Percentiles rank a stretch among this genome's conserved stretches.
These are phyloP conservation scores for Cheilinus undulatus DNA, from an alignment of 2,113 vertebrate genomes.

Conservation along the genomic window DNA sequence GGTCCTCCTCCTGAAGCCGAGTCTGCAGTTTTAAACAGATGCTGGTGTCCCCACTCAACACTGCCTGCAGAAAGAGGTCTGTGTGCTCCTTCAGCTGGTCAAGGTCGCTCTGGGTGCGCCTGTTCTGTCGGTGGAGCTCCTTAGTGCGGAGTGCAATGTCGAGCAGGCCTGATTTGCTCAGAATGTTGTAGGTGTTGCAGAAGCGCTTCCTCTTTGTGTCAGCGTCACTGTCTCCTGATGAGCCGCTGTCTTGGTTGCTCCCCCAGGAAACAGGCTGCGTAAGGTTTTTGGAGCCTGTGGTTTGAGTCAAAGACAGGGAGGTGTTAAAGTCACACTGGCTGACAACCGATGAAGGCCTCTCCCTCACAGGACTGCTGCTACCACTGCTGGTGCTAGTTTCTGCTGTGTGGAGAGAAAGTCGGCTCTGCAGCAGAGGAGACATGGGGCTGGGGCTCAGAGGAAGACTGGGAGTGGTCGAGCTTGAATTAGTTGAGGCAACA, in stretches of 20 bases:
- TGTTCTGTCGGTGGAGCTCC: slow-evolving; percentile 93
- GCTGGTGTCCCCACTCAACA: slow-evolving; percentile 84
- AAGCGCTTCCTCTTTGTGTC: slow-evolving; percentile 87
- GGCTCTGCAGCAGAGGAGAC: slow-evolving; percentile 52
- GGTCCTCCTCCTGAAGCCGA: slow-evolving; percentile 74
- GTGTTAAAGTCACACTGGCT: slow-evolving; percentile 25
- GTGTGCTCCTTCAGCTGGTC: slow-evolving; percentile 90
- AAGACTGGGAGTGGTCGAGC: slow-evolving; percentile 38
- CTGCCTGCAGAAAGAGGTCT: slow-evolving; percentile 87
- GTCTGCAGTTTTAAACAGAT: slow-evolving; percentile 87
- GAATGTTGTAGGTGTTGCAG: slow-evolving; percentile 91
- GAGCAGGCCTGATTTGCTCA: slow-evolving; percentile 89
- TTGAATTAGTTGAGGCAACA: slow-evolving; percentile 15
- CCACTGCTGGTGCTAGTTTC: slow-evolving; percentile 44
- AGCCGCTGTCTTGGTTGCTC: background rate
- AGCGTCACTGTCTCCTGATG: slow-evolving; percentile 43
- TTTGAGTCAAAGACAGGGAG: slow-evolving; percentile 16
- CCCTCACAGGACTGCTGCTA: slow-evolving; percentile 34
- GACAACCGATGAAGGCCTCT: slow-evolving; percentile 44
- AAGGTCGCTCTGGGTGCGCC: slow-evolving; percentile 89
- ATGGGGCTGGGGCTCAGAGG: slow-evolving; percentile 16
- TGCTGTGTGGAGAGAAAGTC: slow-evolving; percentile 29
- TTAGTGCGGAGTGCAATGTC: slow-evolving; percentile 94
- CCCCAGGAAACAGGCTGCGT: background rate
- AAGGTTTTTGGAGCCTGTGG: background rate